Conservation (phyloP, 2,113 vertebrate genomes). For the Anarrhichthys ocellatus region DNA sequence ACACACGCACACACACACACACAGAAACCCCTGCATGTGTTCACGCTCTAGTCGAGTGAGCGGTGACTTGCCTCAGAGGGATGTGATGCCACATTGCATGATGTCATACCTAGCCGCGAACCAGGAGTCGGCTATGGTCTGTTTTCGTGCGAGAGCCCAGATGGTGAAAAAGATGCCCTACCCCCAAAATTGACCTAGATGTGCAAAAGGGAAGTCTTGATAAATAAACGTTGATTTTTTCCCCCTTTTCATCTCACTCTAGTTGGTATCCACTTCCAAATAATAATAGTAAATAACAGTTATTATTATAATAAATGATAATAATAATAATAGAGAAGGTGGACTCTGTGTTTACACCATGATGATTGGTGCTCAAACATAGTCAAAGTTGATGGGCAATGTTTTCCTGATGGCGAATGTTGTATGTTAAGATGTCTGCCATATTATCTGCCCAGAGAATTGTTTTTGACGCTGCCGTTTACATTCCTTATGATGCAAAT, state of each 20-base stretch:
- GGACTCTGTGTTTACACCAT: no score
- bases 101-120: slow-evolving; percentile 67
- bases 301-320: not conserved
- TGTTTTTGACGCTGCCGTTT: no score
- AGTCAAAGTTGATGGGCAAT: no score
- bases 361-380: no score
- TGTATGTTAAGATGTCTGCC: no score
- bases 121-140: slow-evolving; percentile 52
- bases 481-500: no score
- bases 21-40: slow-evolving; percentile 58
- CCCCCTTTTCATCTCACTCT: not conserved
- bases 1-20: slow-evolving; percentile 44
- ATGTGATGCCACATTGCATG: slow-evolving; percentile 78
- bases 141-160: slow-evolving; percentile 56
- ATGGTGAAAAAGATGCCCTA: slow-evolving; percentile 45
- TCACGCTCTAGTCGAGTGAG: slow-evolving; percentile 69
- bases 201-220: slow-evolving; percentile 48
- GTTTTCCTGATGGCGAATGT: no score
- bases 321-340: not conserved
- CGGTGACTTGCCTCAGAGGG: slow-evolving; percentile 74
- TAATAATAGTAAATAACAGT: not conserved
- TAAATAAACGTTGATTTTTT: slow-evolving; percentile 7
- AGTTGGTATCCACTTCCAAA: not conserved
- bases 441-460: no score
- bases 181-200: slow-evolving; percentile 57